These are phyloP conservation scores for Drosophila sturtevanti DNA, from an alignment of 1,140 invertebrate genomes.

Conservation along the genomic window DNA sequence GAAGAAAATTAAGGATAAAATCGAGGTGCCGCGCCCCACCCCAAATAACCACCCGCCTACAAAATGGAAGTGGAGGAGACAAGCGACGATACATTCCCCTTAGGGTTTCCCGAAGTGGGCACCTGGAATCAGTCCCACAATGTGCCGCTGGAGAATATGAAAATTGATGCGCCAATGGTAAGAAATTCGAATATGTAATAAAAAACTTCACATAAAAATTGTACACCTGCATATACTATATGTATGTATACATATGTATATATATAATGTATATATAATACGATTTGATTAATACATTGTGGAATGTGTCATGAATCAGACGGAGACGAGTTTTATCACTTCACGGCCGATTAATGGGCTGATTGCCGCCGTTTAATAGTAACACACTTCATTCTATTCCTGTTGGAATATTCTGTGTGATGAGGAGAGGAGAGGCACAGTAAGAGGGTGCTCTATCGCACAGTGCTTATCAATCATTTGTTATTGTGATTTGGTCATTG, in stretches of 20 bases:
- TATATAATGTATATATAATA: neutral
- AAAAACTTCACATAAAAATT: neutral
- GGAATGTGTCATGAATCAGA: slow-evolving; percentile 57
- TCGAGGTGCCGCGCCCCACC: slow-evolving; percentile 5
- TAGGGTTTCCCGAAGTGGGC: slow-evolving; percentile 83
- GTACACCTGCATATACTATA: too few species aligned
- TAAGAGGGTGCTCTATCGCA: neutral
- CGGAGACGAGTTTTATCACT: slow-evolving; percentile 50
- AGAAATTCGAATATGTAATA: slow-evolving; percentile 20
- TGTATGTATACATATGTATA: neutral
- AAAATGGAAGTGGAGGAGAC: slow-evolving; percentile 59
- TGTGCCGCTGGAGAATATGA: slow-evolving; percentile 88
- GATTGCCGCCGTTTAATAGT: slow-evolving; percentile 33
- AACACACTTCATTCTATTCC: slow-evolving; percentile 8
- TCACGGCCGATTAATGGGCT: slow-evolving; percentile 14
- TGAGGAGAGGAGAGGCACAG: neutral
- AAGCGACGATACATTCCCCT: slow-evolving; percentile 73
- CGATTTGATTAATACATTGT: slow-evolving; percentile 53
- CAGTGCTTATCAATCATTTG: slow-evolving; percentile 48
- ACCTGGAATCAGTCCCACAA: slow-evolving; percentile 84
- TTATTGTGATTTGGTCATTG: slow-evolving; percentile 53
- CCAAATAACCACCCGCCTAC: slow-evolving; percentile 13
- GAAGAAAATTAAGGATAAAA: slow-evolving; percentile 10
- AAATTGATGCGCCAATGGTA: slow-evolving; percentile 92
- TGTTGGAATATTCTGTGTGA: too few species aligned